Evolutionary conservation across 2,113 vertebrate genomes (phyloP).

Genomic region (Diphyllodes magnificus): DNA sequence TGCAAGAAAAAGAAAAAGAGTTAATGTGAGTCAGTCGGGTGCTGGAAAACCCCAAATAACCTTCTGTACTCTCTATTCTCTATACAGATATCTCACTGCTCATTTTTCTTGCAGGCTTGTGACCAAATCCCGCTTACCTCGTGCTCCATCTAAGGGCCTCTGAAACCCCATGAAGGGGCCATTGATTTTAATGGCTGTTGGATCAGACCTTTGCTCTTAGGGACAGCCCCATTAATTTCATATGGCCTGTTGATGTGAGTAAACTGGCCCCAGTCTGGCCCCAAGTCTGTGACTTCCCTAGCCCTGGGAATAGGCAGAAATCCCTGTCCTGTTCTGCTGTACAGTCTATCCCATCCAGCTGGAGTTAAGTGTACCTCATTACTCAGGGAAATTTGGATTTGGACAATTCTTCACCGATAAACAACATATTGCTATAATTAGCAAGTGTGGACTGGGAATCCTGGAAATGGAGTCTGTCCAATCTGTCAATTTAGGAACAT

Average conservation of each 20-base stretch:
- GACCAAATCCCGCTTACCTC: not conserved
- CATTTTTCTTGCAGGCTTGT: not conserved
- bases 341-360: conserved; percentile 39
- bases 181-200: not conserved
- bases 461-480: conserved; percentile 43
- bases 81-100: not conserved
- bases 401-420: conserved; percentile 50
- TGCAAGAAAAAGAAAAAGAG: not conserved
- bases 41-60: not conserved
- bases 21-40: not conserved
- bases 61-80: not conserved
- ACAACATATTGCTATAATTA: conserved; percentile 66
- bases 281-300: conserved; percentile 18
- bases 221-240: not conserved
- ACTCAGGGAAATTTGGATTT: conserved; percentile 60
- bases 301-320: conserved; percentile 24
- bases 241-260: not conserved
- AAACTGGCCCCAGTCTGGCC: not conserved
- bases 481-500: conserved; percentile 19
- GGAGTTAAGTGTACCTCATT: conserved; percentile 53
- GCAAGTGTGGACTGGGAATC: conserved; percentile 40
- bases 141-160: not conserved
- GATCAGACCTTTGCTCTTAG: not conserved
- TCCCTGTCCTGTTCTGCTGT: conserved; percentile 21
- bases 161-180: not conserved